Conservation (phyloP, 2,797 vertebrate species). For the Cyprinella venusta region DNA sequence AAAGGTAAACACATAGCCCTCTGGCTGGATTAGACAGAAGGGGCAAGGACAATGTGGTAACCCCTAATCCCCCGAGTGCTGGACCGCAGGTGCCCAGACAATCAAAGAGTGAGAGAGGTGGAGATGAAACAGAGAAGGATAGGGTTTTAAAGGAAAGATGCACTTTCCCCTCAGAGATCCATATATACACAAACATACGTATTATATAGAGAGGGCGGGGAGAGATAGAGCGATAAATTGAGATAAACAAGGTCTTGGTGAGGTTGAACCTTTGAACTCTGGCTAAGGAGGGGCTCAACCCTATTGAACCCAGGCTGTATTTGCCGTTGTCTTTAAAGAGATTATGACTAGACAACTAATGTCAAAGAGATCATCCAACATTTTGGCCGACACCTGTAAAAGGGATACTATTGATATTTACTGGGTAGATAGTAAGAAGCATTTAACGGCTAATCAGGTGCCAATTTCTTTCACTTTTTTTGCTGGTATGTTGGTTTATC, state of each 20-base stretch:
- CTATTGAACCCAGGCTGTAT: constrained; percentile 14
- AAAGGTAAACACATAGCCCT: constrained; percentile 50
- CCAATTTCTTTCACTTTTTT: constrained; percentile 66
- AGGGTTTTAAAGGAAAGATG: constrained; percentile 39
- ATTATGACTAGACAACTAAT: constrained; percentile 11
- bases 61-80: constrained; percentile 47
- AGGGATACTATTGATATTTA: constrained; percentile 35
- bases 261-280: constrained; percentile 49
- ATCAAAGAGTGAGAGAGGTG: constrained; percentile 43
- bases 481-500: constrained; percentile 60
- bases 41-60: constrained; percentile 31
- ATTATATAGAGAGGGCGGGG: constrained; percentile 14
- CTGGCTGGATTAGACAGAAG: constrained; percentile 49
- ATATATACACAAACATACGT: constrained; percentile 42
- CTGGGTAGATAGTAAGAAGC: constrained; percentile 22
- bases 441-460: constrained; percentile 69
- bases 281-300: constrained; percentile 12
- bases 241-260: constrained; percentile 35
- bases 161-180: constrained; percentile 33
- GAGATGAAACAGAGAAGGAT: constrained; percentile 23
- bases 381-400: constrained; percentile 31
- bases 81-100: constrained; percentile 51
- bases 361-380: constrained; percentile 19
- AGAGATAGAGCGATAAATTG: constrained; percentile 22
- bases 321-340: constrained; percentile 10